phyloP scores from a whole-genome alignment of 2,888 invertebrate species.

The Agonopterix subpropinquella region DNA sequence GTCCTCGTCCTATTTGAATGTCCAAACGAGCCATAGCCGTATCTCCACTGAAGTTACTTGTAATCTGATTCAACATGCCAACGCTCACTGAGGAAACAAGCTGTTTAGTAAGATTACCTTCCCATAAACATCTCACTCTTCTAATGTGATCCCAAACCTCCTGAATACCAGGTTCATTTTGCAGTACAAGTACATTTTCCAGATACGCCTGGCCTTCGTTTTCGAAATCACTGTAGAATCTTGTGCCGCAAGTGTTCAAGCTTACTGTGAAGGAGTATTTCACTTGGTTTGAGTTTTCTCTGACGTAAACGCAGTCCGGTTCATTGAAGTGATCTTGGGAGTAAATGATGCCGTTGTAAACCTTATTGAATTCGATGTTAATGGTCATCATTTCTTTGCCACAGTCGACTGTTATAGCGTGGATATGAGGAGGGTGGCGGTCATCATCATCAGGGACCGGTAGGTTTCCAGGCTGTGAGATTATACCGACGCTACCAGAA shows the following conservation, averaged over 20 bases:
- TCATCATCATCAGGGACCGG: constrained; percentile 70
- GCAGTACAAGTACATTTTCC: constrained; percentile 85
- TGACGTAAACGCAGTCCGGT: constrained; percentile 83
- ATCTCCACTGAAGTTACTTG: constrained; percentile 90
- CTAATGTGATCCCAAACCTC: constrained; percentile 88
- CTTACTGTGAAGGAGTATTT: constrained; percentile 85
- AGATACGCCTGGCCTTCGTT: constrained; percentile 86
- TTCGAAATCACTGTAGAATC: constrained; percentile 85
- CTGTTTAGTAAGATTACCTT: constrained; percentile 85
- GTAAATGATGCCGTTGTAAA: constrained; percentile 86
- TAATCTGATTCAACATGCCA: constrained; percentile 86
- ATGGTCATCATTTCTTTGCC: constrained; percentile 90
- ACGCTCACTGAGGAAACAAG: constrained; percentile 84
- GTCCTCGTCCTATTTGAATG: constrained; percentile 85
- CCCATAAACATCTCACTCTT: constrained; percentile 87
- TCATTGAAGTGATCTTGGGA: constrained; percentile 84
- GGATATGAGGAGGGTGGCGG: constrained; percentile 85
- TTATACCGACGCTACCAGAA: not conserved
- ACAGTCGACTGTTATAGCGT: constrained; percentile 84
- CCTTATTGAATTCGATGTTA: constrained; percentile 84
- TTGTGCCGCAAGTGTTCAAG: constrained; percentile 85
- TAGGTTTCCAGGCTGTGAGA: constrained; percentile 8
- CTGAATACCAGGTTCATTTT: constrained; percentile 86
- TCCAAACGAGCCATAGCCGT: constrained; percentile 87
- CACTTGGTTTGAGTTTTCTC: constrained; percentile 80